These are phyloP conservation scores for Lates japonicus DNA, from an alignment of 2,797 vertebrate genomes.

Conservation along the genomic window DNA sequence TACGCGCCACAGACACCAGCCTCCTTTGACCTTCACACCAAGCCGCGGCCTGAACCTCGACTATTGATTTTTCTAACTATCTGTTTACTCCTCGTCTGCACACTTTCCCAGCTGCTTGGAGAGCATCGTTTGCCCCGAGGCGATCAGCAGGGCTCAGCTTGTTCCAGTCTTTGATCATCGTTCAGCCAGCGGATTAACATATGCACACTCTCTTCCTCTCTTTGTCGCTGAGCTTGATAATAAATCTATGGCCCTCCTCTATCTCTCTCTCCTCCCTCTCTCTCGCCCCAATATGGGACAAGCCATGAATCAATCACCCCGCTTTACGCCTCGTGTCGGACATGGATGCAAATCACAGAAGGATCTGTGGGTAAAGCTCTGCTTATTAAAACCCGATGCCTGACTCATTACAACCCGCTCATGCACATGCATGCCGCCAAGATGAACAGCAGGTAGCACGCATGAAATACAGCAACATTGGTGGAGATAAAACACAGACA, in stretches of 20 bases:
- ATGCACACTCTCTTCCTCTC: conserved; percentile 87
- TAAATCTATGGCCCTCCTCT: conserved; percentile 83
- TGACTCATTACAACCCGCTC: conserved; percentile 74
- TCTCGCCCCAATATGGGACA: conserved; percentile 68
- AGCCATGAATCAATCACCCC: conserved; percentile 81
- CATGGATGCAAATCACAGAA: conserved; percentile 83
- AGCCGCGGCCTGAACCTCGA: conserved; percentile 64
- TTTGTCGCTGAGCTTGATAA: conserved; percentile 87
- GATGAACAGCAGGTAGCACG: conserved; percentile 75
- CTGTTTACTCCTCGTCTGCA: conserved; percentile 84
- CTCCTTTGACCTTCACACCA: conserved; percentile 78
- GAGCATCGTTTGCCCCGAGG: conserved; percentile 88
- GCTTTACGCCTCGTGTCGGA: conserved; percentile 81
- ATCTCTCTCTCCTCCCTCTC: conserved; percentile 54
- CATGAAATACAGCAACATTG: conserved; percentile 65
- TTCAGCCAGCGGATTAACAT: conserved; percentile 89
- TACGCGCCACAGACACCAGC: conserved; percentile 55
- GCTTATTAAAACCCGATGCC: conserved; percentile 82
- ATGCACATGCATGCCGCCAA: conserved; percentile 68
- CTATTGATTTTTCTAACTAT: conserved; percentile 87
- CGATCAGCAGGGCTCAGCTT: conserved; percentile 90
- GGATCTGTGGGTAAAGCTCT: conserved; percentile 81
- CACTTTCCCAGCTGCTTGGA: conserved; percentile 83
- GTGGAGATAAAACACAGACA: conserved; percentile 69
- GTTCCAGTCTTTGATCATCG: conserved; percentile 91